Evolutionary conservation across 2,888 invertebrate genomes (phyloP).

Genomic region (Drosophila paramelanica): DNA sequence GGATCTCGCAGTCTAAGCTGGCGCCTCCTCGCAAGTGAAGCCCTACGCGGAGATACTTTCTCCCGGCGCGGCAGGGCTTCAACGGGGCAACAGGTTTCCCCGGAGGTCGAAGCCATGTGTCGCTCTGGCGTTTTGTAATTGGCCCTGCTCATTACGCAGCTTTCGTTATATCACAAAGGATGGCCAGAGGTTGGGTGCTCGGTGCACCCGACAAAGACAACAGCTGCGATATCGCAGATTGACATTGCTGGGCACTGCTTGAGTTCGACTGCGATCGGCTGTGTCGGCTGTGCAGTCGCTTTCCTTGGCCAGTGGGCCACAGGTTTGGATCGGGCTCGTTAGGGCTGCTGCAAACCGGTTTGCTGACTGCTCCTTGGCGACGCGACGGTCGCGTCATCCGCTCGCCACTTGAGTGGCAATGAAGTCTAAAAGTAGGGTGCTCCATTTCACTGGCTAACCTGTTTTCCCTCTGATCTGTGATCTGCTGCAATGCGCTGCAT

Average conservation of each 20-base stretch:
- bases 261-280: conserved; percentile 3
- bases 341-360: conserved; percentile 70
- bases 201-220: conserved; percentile 37
- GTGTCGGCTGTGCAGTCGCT: conserved; percentile 34
- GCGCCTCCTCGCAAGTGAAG: conserved; percentile 60
- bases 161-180: conserved; percentile 76
- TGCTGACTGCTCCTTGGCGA: conserved; percentile 52
- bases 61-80: conserved; percentile 55
- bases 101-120: conserved; percentile 63
- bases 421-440: conserved; percentile 76
- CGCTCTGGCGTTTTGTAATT: conserved; percentile 58
- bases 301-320: conserved; percentile 67
- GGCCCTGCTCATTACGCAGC: conserved; percentile 70
- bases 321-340: conserved; percentile 43
- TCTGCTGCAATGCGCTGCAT: conserved; percentile 23
- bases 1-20: conserved; percentile 36
- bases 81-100: conserved; percentile 67
- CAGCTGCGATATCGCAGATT: conserved; percentile 10
- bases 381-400: conserved; percentile 49
- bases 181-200: conserved; percentile 24
- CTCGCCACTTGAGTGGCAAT: conserved; percentile 69
- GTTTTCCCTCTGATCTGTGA: conserved; percentile 48
- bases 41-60: conserved; percentile 67
- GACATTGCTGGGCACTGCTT: background rate
- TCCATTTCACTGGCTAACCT: conserved; percentile 74